A percentile compares a stretch with the other conserved stretches of the same genome.
phyloP scores from a whole-genome alignment of 2,888 invertebrate species.

The Chironomus riparius region DNA sequence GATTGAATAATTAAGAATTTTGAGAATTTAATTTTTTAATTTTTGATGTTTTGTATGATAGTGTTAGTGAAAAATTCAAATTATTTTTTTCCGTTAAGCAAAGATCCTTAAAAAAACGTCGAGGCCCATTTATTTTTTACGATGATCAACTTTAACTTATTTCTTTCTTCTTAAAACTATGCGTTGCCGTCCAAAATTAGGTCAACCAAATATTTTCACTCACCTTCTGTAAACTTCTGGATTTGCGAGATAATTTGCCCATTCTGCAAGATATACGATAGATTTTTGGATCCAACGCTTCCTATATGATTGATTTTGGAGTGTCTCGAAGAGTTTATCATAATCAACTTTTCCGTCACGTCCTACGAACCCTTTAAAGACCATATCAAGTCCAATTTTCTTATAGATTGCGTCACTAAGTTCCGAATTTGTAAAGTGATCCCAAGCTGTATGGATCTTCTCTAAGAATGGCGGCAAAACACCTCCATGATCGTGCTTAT shows the following conservation, averaged over 20 bases:
- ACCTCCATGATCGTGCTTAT: conserved; percentile 57
- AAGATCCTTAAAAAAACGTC: too few species aligned
- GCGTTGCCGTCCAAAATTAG: background rate
- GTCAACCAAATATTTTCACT: conserved; percentile 31
- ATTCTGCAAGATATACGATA: conserved; percentile 63
- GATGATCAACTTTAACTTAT: too few species aligned
- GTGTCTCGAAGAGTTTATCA: conserved; percentile 61
- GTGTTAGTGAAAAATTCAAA: too few species aligned
- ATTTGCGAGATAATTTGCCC: conserved; percentile 63
- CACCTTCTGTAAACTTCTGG: conserved; percentile 66
- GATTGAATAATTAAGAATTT: too few species aligned
- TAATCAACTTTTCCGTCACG: conserved; percentile 62
- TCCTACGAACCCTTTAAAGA: conserved; percentile 59
- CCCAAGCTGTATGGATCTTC: conserved; percentile 64
- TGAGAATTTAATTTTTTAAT: too few species aligned
- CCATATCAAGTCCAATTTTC: conserved; percentile 60
- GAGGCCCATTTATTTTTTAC: background rate
- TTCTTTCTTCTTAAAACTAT: too few species aligned
- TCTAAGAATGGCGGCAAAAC: conserved; percentile 63
- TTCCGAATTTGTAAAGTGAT: conserved; percentile 69
- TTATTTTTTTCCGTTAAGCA: too few species aligned
- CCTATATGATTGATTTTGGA: conserved; percentile 72
- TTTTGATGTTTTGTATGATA: too few species aligned
- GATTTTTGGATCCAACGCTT: conserved; percentile 71
- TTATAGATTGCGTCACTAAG: conserved; percentile 64